Evolutionary conservation across 2,113 vertebrate species (phyloP), one percentile per base, ranked within the genome.

Genomic region (Ranitomeya imitator): DNA sequence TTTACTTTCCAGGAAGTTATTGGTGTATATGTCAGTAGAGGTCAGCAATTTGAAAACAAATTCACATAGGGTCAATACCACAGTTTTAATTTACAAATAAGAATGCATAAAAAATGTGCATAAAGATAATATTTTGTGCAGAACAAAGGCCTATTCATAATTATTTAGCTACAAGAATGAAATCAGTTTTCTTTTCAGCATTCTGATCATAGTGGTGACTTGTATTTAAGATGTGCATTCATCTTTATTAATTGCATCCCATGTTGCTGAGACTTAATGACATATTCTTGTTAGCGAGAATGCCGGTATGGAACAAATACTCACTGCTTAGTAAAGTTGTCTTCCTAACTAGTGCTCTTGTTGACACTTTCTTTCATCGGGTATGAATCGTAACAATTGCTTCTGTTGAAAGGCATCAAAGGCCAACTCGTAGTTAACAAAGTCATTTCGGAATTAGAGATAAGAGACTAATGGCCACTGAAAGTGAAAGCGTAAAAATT

Each of bases 371-470:
- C 92, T 93, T 90, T 94, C 92, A 93, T 83, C 92, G 88, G 92
- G 90, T 92, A 87, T 91, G 89, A 92, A 92, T 91, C n/a, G 5
- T 89, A 93, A 92, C 4, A 69, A 91, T 91, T 90, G 92, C 86
- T 90, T 90, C 90, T 90, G 94, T 94, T 96, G 94, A 96, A 94
- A 96, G 95, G 93, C 92, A 93, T 95, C 79, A 90, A 92, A 93
- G 90, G 91, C 89, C 90, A 89, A 88, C 87, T 91, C 89, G 83
- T 93, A 93, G 92, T 92, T 93, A 93, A 90, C 91, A 92, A 91
- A 92, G 89, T 77, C 85, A 88, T 54, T 89, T 91, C 86, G 60
- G 89, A 93, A 92, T 91, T 89, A 76, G 89, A 92, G 91, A 92
- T 89, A 88, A 91, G 91, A 89, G 86, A 88, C 90, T 91, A 90